A percentile compares a stretch with the other conserved stretches of the same genome.
These are phyloP conservation scores for Centroberyx gerrardi DNA, from an alignment of 2,797 vertebrate genomes.

Conservation along the genomic window DNA sequence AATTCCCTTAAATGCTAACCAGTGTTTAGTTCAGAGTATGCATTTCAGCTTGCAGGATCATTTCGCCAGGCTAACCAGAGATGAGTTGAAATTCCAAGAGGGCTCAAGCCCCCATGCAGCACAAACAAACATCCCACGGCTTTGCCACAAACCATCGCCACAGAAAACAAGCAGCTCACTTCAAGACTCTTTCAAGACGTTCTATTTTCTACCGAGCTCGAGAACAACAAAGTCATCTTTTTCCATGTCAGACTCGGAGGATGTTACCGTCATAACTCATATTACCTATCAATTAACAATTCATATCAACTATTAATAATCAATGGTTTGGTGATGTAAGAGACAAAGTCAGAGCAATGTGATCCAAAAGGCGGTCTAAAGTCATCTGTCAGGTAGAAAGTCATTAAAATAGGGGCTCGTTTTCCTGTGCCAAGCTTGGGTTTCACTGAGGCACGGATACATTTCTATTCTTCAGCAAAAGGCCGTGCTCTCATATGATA, in stretches of 20 bases:
- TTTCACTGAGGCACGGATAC: conserved; percentile 83
- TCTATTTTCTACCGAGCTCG: conserved; percentile 1
- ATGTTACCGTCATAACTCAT: conserved; percentile 55
- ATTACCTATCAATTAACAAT: conserved; percentile 79
- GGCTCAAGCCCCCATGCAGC: conserved; percentile 12
- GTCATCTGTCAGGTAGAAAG: conserved; percentile 90
- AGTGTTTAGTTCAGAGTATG: conserved; percentile 49
- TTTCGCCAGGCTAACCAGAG: conserved; percentile 46
- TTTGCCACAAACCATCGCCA: conserved; percentile 36
- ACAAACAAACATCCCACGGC: conserved; percentile 32
- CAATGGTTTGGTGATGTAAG: conserved; percentile 86
- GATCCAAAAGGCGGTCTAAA: conserved; percentile 87
- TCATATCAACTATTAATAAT: conserved; percentile 88
- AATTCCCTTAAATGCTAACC: conserved; percentile 49
- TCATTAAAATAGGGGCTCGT: conserved; percentile 86
- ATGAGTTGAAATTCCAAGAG: conserved; percentile 62
- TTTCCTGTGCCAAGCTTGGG: conserved; percentile 81
- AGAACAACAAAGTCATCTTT: background rate
- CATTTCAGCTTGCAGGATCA: conserved; percentile 64
- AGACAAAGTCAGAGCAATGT: conserved; percentile 87
- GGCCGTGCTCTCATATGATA: conserved; percentile 80
- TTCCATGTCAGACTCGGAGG: background rate
- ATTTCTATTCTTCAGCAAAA: conserved; percentile 86
- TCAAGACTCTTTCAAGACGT: conserved; percentile 8
- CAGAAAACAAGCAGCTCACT: background rate